These are phyloP conservation scores for Luehdorfia chinensis DNA, from an alignment of 1,140 invertebrate species.

Conservation along the genomic window DNA sequence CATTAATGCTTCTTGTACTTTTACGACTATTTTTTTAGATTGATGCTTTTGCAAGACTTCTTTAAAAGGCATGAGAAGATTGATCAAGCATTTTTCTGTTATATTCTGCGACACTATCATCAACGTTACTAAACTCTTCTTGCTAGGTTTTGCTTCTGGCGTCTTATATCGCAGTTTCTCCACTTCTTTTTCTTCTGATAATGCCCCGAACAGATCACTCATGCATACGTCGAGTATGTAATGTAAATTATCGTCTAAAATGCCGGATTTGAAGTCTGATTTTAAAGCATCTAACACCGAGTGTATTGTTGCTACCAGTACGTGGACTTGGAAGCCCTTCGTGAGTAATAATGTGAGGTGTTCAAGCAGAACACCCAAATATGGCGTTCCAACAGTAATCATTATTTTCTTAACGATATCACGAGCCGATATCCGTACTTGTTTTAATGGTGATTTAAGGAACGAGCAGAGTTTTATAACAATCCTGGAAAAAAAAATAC, in stretches of 20 bases:
- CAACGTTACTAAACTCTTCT: constrained; percentile 93
- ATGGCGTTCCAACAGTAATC: constrained; percentile 88
- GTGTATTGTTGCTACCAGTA: constrained; percentile 93
- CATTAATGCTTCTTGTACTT: constrained; percentile 88
- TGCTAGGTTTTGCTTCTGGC: constrained; percentile 85
- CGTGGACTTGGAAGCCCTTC: constrained; percentile 95
- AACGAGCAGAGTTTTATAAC: constrained; percentile 94
- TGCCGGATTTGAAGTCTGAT: constrained; percentile 80
- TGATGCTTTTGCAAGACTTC: constrained; percentile 86
- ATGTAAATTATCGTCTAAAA: constrained; percentile 87
- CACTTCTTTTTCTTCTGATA: constrained; percentile 95
- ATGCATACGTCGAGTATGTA: constrained; percentile 91
- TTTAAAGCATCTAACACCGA: constrained; percentile 86
- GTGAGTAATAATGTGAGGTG: constrained; percentile 90
- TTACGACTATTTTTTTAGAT: constrained; percentile 88
- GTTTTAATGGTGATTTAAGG: constrained; percentile 92
- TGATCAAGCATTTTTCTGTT: constrained; percentile 85
- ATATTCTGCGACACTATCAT: constrained; percentile 89
- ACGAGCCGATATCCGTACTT: constrained; percentile 89
- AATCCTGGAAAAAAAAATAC: constrained; percentile 79
- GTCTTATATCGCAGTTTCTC: constrained; percentile 88
- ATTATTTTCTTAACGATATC: constrained; percentile 95
- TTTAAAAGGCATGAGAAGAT: constrained; percentile 90
- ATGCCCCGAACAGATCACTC: constrained; percentile 91
- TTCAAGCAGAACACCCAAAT: constrained; percentile 86